Conservation (phyloP, 2,113 vertebrate genomes). For the Isichthys henryi region DNA sequence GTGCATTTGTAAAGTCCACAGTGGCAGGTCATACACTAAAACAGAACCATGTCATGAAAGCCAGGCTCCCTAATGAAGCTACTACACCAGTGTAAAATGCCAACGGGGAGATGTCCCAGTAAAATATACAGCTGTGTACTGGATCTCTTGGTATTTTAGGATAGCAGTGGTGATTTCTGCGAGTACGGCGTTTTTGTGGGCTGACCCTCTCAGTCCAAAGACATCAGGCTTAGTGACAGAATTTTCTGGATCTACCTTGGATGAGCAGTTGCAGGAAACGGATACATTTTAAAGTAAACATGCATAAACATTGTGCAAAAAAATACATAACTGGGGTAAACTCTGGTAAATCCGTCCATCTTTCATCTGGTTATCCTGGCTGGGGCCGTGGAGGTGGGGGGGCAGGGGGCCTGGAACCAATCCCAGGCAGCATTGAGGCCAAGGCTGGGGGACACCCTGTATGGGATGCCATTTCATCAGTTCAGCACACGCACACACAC, state of each 20-base stretch:
- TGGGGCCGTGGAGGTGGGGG: not conserved
- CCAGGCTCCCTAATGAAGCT: not conserved
- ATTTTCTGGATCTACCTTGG: not conserved
- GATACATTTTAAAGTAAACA: not conserved
- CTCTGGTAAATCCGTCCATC: not conserved
- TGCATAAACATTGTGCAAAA: not conserved
- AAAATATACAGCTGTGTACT: not conserved
- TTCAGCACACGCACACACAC: not conserved
- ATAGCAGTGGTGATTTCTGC: not conserved
- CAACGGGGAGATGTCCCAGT: not conserved
- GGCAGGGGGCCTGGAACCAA: not conserved
- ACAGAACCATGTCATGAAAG: not conserved
- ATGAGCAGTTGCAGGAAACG: not conserved
- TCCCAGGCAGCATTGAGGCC: not conserved
- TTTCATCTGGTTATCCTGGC: not conserved
- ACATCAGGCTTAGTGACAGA: not conserved
- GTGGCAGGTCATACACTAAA: not conserved
- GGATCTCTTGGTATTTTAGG: not conserved
- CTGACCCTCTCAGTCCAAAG: not conserved
- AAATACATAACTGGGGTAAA: not conserved
- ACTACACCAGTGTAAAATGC: not conserved
- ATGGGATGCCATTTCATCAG: not conserved
- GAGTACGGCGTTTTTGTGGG: not conserved
- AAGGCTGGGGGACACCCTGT: not conserved
- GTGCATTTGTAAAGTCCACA: not conserved